These are phyloP conservation scores for Phalacrocorax carbo DNA, from an alignment of 2,113 vertebrate genomes.

Conservation along the genomic window DNA sequence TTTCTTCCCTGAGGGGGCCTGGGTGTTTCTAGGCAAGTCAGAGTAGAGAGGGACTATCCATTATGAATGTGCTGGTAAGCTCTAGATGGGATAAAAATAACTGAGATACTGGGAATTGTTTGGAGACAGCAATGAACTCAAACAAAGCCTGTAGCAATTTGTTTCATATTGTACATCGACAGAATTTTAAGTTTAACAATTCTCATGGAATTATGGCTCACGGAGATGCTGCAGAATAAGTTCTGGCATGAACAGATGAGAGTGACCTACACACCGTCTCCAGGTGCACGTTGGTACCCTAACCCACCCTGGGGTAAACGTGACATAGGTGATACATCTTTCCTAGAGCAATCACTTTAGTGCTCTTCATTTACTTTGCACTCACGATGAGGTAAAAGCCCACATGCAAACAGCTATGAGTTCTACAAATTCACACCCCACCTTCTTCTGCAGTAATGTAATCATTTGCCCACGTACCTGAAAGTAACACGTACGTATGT, in stretches of 20 bases:
- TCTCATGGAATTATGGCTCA: neutral
- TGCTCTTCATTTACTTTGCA: neutral
- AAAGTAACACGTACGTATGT: neutral
- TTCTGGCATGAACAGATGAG: neutral
- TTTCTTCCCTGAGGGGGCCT: neutral
- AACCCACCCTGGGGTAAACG: fast-evolving
- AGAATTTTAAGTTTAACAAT: neutral
- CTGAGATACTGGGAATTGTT: neutral
- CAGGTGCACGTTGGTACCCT: neutral
- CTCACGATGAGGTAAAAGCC: neutral
- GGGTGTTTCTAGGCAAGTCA: neutral
- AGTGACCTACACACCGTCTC: neutral
- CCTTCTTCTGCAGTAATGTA: neutral
- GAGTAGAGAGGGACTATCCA: neutral
- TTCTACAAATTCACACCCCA: neutral
- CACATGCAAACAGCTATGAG: neutral
- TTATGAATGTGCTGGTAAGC: neutral
- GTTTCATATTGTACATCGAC: neutral
- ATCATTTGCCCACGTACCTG: neutral
- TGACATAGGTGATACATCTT: neutral
- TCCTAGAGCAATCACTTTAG: neutral
- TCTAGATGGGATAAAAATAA: neutral
- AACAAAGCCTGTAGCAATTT: neutral
- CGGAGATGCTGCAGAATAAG: neutral
- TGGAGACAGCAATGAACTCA: neutral